Conservation (phyloP, 2,113 vertebrate genomes). For the Saccopteryx leptura region DNA sequence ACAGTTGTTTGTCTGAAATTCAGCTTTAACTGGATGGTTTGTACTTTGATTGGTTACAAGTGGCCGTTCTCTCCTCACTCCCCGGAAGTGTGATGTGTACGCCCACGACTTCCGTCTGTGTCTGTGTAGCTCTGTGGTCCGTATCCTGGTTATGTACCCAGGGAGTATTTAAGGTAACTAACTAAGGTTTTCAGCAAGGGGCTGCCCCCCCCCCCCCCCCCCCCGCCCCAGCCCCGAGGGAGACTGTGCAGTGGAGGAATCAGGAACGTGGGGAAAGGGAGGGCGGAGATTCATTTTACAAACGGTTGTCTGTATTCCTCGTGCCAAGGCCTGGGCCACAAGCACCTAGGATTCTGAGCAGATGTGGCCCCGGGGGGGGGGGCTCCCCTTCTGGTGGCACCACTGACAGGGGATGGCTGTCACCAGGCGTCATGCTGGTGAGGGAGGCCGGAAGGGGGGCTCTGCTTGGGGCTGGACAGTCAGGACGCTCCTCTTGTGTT, state of each 20-base stretch:
- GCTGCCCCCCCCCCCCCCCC: accelerated
- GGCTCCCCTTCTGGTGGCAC: background rate
- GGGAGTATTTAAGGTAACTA: background rate
- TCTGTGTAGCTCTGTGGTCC: too few species aligned
- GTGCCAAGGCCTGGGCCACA: background rate
- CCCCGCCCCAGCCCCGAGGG: background rate
- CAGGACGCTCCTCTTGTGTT: background rate
- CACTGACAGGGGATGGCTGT: background rate
- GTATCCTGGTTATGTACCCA: background rate
- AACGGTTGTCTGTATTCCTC: background rate
- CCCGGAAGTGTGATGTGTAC: accelerated
- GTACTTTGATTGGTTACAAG: background rate
- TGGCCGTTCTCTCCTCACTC: background rate
- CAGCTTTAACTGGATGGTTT: background rate
- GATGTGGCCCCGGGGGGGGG: background rate
- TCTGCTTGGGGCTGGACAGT: background rate
- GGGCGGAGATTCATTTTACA: accelerated
- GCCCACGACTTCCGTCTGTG: accelerated
- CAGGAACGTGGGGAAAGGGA: too few species aligned
- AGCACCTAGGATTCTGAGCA: accelerated
- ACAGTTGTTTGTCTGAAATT: background rate
- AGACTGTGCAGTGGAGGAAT: background rate
- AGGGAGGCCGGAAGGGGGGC: background rate
- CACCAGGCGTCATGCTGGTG: accelerated
- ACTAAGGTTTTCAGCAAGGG: background rate